A percentile compares a stretch with the other conserved stretches of the same genome.
These are phyloP conservation scores for Crematogaster levior DNA, from an alignment of 2,888 invertebrate genomes.

Conservation along the genomic window DNA sequence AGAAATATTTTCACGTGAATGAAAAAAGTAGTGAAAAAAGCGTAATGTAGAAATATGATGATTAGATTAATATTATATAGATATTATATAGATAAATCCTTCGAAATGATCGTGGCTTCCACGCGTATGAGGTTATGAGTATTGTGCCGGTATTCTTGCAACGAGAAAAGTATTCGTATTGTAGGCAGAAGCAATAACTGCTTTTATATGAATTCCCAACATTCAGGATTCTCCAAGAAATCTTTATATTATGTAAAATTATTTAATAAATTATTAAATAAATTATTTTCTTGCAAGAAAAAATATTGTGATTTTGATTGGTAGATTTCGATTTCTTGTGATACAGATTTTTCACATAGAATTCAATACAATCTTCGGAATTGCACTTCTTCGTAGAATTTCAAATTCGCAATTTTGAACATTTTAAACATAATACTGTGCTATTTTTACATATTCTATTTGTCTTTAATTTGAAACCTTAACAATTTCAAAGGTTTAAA, in stretches of 20 bases:
- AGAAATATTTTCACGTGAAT: not conserved
- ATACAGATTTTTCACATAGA: not conserved
- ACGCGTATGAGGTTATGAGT: slow-evolving; percentile 10
- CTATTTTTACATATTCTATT: not conserved
- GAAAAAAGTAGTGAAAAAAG: not conserved
- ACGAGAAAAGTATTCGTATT: not conserved
- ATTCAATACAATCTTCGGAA: no score
- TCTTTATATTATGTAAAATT: not conserved
- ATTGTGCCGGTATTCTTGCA: not conserved
- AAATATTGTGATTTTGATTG: not conserved
- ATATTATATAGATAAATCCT: not conserved
- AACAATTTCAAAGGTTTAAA: not conserved
- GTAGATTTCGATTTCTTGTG: not conserved
- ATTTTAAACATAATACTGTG: not conserved
- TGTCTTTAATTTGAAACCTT: not conserved
- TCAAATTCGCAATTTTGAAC: not conserved
- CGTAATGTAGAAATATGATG: not conserved
- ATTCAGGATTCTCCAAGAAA: not conserved
- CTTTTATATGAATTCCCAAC: not conserved
- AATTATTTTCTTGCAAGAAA: not conserved
- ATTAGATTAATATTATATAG: no score
- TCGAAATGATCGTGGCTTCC: slow-evolving; percentile 7
- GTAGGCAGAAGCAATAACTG: not conserved
- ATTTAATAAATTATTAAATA: not conserved
- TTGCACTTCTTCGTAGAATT: not conserved